phyloP scores from a whole-genome alignment of 30 jellyfish, hydroid and myxozoan genomes.

The Pelagia noctiluca region DNA sequence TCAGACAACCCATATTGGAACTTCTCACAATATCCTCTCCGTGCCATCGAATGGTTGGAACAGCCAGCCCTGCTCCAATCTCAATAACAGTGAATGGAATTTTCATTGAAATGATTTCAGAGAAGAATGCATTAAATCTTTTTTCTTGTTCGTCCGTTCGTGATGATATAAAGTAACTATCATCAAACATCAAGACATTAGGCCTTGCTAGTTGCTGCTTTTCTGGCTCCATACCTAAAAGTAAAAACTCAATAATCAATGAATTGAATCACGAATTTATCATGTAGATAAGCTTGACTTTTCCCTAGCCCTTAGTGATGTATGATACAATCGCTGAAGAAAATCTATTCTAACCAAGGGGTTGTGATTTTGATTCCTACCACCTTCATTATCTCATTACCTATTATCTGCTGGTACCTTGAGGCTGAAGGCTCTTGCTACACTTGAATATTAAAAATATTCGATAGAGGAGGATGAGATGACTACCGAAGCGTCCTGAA shows the following conservation, averaged over 20 bases:
- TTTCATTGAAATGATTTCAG: not conserved
- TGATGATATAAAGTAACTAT: slow-evolving; percentile 51
- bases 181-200: slow-evolving; percentile 78
- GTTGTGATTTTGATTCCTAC: too few relatives aligned
- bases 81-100: slow-evolving; percentile 70
- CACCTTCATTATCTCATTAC: too few relatives aligned
- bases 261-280: not conserved
- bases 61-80: slow-evolving; percentile 88
- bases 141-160: slow-evolving; percentile 50
- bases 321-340: too few relatives aligned
- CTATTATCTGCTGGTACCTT: too few relatives aligned
- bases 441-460: too few relatives aligned
- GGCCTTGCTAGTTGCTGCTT: slow-evolving; percentile 72
- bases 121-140: slow-evolving; percentile 31
- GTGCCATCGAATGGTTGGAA: slow-evolving; percentile 76
- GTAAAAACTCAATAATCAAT: not conserved
- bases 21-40: slow-evolving; percentile 56
- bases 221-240: slow-evolving; percentile 31
- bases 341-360: too few relatives aligned
- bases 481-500: too few relatives aligned
- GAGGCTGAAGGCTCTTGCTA: too few relatives aligned
- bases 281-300: too few relatives aligned
- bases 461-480: too few relatives aligned
- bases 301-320: too few relatives aligned
- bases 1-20: slow-evolving; percentile 21